A percentile compares a stretch with the other conserved stretches of the same genome.
Evolutionary conservation across 1,140 invertebrate species (phyloP).

Genomic region (Anoplophora glabripennis): DNA sequence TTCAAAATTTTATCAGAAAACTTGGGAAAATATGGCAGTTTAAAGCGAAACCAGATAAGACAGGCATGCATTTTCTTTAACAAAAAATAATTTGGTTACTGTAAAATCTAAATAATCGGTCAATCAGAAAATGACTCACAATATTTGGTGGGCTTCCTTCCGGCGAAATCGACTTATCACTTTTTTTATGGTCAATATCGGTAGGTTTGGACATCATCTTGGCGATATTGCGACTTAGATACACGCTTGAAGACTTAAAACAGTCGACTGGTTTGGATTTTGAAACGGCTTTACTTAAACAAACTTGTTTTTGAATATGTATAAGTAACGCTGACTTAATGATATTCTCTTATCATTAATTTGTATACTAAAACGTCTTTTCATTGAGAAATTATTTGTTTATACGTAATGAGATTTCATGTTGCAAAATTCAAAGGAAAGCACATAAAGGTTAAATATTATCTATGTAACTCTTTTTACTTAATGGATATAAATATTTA

Average conservation of each 20-base stretch:
- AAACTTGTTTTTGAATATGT: slow-evolving; percentile 10
- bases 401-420: too few relatives aligned
- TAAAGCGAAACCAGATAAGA: neutral
- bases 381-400: too few relatives aligned
- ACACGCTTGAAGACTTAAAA: neutral
- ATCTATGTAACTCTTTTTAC: too few relatives aligned
- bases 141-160: slow-evolving; percentile 33
- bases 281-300: slow-evolving; percentile 18
- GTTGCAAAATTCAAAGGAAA: too few relatives aligned
- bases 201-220: slow-evolving; percentile 33
- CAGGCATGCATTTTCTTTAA: neutral
- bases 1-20: neutral
- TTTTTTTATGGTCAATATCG: slow-evolving; percentile 13
- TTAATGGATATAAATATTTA: too few relatives aligned
- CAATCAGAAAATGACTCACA: slow-evolving; percentile 23
- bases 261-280: slow-evolving; percentile 15
- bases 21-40: neutral
- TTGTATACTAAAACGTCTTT: too few relatives aligned
- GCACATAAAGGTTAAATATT: too few relatives aligned
- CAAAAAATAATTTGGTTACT: slow-evolving; percentile 4
- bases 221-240: neutral
- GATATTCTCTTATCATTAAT: too few relatives aligned
- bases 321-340: too few relatives aligned
- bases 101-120: neutral
- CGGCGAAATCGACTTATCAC: neutral